A percentile compares a stretch with the other conserved stretches of the same genome.
phyloP scores from a whole-genome alignment of 2,888 invertebrate genomes.

The Drosophila robusta region DNA sequence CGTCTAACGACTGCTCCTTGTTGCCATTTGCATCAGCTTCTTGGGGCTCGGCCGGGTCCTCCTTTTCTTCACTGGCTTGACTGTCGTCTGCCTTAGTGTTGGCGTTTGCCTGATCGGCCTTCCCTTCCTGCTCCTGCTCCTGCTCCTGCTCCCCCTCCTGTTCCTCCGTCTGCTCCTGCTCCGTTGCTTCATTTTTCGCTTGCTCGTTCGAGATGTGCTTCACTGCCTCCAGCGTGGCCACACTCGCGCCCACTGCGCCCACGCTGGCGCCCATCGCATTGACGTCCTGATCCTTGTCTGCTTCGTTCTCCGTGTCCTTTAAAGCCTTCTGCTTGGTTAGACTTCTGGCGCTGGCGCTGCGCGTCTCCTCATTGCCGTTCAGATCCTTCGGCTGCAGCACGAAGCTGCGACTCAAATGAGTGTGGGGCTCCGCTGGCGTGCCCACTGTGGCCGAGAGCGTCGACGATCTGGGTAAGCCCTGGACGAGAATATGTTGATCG shows the following conservation, averaged over 20 bases:
- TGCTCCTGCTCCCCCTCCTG: not conserved
- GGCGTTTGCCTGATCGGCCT: constrained; percentile 16
- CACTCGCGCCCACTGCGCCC: constrained; percentile 28
- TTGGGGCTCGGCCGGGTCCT: constrained; percentile 3
- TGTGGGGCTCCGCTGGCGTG: constrained; percentile 56
- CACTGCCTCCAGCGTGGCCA: constrained; percentile 60
- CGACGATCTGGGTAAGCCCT: constrained; percentile 82
- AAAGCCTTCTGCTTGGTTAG: constrained; percentile 50
- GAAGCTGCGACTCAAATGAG: constrained; percentile 73
- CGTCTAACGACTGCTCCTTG: not conserved
- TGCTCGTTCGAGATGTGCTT: constrained; percentile 57
- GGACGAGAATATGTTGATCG: constrained; percentile 83
- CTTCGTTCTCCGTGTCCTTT: constrained; percentile 41
- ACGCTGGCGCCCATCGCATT: constrained; percentile 38
- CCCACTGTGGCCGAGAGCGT: constrained; percentile 67
- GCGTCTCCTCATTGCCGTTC: constrained; percentile 59
- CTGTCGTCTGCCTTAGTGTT: constrained; percentile 10
- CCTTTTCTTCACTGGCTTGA: not conserved
- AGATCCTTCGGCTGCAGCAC: constrained; percentile 65
- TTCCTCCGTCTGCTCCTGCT: not conserved
- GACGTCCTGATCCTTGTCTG: constrained; percentile 19
- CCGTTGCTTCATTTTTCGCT: not conserved
- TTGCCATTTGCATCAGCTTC: constrained; percentile 39
- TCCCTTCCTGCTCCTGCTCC: not conserved
- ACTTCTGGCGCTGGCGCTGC: constrained; percentile 52